Percentiles rank a stretch among this genome's conserved stretches.
These are phyloP conservation scores for Pan troglodytes DNA, from an alignment of 2,113 vertebrate genomes.

Conservation along the genomic window NHGRI_mPanTro3-v2.1_pri NC_072402.2:73567501-73568000, in stretches of 20 bases:
- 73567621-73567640: background rate
- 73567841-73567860: slow-evolving; percentile 17
- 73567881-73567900: background rate
- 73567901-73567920: background rate
- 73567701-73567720: slow-evolving; percentile 34
- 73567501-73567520: background rate
- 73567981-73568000: background rate
- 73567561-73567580: background rate
- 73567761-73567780: background rate
- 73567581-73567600: background rate
- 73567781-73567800: background rate
- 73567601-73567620: background rate
- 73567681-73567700: background rate
- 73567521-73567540: background rate
- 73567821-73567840: background rate
- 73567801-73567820: background rate
- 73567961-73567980: background rate
- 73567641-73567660: background rate
- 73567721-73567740: background rate
- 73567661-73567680: background rate
- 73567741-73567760: slow-evolving; percentile 24
- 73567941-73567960: slow-evolving; percentile 29
- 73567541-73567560: background rate
- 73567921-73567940: background rate
- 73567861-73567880: background rate